Evolutionary conservation across 2,113 vertebrate genomes (phyloP).

Genomic region (Charadrius vociferus): DNA sequence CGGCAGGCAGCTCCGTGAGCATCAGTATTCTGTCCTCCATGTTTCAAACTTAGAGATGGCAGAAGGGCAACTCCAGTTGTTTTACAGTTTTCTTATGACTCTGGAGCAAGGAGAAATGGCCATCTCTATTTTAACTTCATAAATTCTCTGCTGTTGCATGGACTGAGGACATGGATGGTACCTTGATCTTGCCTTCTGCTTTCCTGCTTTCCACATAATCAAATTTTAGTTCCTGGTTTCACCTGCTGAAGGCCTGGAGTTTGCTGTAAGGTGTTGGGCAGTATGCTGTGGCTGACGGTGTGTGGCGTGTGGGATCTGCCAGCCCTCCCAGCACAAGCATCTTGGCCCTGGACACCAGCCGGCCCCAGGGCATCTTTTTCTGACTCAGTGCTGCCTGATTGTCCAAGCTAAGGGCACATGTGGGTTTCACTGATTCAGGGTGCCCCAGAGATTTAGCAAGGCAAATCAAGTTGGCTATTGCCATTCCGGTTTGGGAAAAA

Average conservation of each 20-base stretch:
- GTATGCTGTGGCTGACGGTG: fast-evolving
- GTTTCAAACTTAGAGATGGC: background rate
- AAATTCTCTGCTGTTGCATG: background rate
- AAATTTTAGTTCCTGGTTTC: background rate
- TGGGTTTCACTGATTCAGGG: background rate
- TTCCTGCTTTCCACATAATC: background rate
- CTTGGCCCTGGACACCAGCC: background rate
- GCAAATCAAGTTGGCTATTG: background rate
- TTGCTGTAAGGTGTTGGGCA: background rate
- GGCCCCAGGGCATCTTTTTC: background rate
- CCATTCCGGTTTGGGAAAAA: background rate
- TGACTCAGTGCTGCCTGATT: background rate
- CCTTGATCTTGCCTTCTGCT: background rate
- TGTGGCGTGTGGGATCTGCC: fast-evolving
- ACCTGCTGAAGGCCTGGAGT: background rate
- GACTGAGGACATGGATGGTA: background rate
- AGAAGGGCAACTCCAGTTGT: background rate
- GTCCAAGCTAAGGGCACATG: background rate
- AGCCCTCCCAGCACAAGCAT: background rate
- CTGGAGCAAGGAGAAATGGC: background rate
- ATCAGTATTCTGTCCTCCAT: background rate
- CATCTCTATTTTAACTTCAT: background rate
- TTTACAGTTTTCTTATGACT: background rate
- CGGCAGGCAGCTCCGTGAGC: fast-evolving
- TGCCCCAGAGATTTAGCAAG: background rate